A percentile compares a stretch with the other conserved stretches of the same genome.
Evolutionary conservation across 2,113 vertebrate genomes (phyloP).

Genomic region (Etheostoma cragini): DNA sequence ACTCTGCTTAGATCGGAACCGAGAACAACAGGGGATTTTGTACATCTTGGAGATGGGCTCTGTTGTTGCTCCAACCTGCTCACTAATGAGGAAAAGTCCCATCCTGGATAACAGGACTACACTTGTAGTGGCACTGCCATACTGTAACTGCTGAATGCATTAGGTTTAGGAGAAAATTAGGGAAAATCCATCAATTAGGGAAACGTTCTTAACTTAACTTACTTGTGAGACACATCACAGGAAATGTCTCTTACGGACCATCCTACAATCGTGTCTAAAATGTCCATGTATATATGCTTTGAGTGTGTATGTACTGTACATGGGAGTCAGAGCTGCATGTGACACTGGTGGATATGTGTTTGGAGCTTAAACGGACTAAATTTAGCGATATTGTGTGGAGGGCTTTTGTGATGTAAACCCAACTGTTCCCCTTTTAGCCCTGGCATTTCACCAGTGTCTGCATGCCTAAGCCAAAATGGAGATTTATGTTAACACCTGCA

Average conservation of each 20-base stretch:
- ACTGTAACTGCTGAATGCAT: slow-evolving; percentile 20
- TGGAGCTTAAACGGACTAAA: slow-evolving; percentile 16
- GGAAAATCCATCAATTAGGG: slow-evolving; percentile 3
- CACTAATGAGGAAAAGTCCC: slow-evolving; percentile 48
- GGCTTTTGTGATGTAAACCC: slow-evolving; percentile 54
- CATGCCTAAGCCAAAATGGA: slow-evolving; percentile 23
- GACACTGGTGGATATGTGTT: slow-evolving; percentile 8
- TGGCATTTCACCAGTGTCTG: slow-evolving; percentile 51
- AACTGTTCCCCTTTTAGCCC: slow-evolving; percentile 58
- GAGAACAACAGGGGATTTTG: slow-evolving; percentile 20
- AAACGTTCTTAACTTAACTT: neutral
- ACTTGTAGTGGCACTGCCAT: slow-evolving; percentile 12
- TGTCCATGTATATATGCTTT: neutral
- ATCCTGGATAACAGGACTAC: slow-evolving; percentile 33
- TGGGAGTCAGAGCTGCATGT: slow-evolving; percentile 21
- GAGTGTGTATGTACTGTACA: neutral
- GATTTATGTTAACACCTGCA: slow-evolving; percentile 46
- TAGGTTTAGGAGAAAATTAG: slow-evolving; percentile 31
- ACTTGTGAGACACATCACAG: neutral
- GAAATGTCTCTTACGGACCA: neutral
- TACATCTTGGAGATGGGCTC: slow-evolving; percentile 16
- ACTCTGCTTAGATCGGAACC: slow-evolving; percentile 23
- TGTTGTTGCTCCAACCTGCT: slow-evolving; percentile 39
- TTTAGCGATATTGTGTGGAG: slow-evolving; percentile 43
- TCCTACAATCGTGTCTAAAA: neutral